Conservation (phyloP, 2,797 vertebrate genomes). For the Agapornis canus region DNA sequence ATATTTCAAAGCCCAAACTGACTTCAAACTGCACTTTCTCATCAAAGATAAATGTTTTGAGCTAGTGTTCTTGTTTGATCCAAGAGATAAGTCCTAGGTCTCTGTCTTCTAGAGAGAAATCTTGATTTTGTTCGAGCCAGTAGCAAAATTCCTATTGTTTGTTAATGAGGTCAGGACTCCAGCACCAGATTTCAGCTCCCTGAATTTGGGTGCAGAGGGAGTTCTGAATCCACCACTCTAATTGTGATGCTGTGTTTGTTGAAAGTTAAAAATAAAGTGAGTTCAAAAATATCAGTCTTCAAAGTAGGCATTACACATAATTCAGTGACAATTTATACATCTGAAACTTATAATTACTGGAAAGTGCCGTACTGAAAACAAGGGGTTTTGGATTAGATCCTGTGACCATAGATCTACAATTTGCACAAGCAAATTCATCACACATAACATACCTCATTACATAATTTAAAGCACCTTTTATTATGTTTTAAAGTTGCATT, state of each 20-base stretch:
- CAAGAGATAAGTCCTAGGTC: slow-evolving; percentile 4
- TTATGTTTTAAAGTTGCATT: background rate
- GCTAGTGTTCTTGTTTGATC: slow-evolving; percentile 53
- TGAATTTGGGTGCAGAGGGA: slow-evolving; percentile 12
- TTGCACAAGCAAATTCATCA: background rate
- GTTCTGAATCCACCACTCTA: background rate
- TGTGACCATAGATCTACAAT: background rate
- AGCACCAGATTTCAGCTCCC: slow-evolving; percentile 11
- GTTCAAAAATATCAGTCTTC: background rate
- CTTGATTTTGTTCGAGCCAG: slow-evolving; percentile 51
- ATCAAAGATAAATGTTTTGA: slow-evolving; percentile 62
- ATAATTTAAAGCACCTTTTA: background rate
- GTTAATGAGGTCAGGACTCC: slow-evolving; percentile 29
- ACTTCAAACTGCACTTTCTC: slow-evolving; percentile 41
- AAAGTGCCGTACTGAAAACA: background rate
- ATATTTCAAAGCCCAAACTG: slow-evolving; percentile 47
- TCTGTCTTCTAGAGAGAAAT: slow-evolving; percentile 29
- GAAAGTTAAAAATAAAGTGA: background rate
- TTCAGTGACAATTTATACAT: background rate
- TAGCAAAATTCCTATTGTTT: slow-evolving; percentile 58
- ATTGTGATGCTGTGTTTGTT: background rate
- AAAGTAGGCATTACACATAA: background rate
- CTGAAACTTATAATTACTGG: background rate
- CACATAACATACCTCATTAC: background rate
- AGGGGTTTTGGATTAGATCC: background rate